Evolutionary conservation across 2,113 vertebrate species (phyloP).

Genomic region (western clawed frog (Xenopus tropicalis)): UCB_Xtro_10.0 CM004445.2:430501-431000

Average conservation of each 20-base stretch:
- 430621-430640: conserved; percentile 89
- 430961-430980: neutral
- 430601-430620: conserved; percentile 92
- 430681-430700: conserved; percentile 89
- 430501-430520: conserved; percentile 89
- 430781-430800: conserved; percentile 88
- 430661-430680: conserved; percentile 92
- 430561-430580: conserved; percentile 86
- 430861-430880: conserved; percentile 72
- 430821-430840: conserved; percentile 86
- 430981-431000: too few relatives aligned
- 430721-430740: conserved; percentile 94
- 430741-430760: conserved; percentile 98
- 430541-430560: too few relatives aligned
- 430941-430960: too few relatives aligned
- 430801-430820: conserved; percentile 88
- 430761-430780: conserved; percentile 99
- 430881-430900: conserved; percentile 83
- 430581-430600: conserved; percentile 94
- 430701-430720: conserved; percentile 90
- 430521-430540: conserved; percentile 85
- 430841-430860: conserved; percentile 81
- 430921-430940: neutral
- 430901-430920: conserved; percentile 71
- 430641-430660: conserved; percentile 90